phyloP scores from a whole-genome alignment of 92 coral and sea anemone species.

The Palythoa caribaeorum region DNA sequence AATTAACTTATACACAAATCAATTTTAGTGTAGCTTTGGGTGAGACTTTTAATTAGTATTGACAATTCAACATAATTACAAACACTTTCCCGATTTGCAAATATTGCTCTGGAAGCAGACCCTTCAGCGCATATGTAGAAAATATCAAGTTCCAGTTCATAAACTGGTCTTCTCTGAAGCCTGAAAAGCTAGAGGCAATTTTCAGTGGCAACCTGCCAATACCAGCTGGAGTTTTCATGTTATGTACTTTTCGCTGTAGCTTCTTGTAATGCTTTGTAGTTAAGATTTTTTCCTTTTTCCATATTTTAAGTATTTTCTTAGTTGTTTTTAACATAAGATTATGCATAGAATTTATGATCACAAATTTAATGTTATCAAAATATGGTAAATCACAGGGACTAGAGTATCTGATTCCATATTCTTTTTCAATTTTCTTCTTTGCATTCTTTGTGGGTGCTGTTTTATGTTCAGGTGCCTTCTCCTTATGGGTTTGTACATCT shows the following conservation, averaged over 20 bases:
- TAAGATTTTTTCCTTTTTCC: slow-evolving; percentile 61
- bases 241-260: slow-evolving; percentile 60
- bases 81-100: slow-evolving; percentile 66
- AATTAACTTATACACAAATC: too few relatives aligned
- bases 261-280: slow-evolving; percentile 43
- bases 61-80: background rate
- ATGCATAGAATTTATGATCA: slow-evolving; percentile 81
- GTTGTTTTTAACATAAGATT: slow-evolving; percentile 74
- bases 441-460: background rate
- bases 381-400: slow-evolving; percentile 65
- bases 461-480: background rate
- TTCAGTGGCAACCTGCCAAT: slow-evolving; percentile 71
- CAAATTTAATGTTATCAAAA: slow-evolving; percentile 69
- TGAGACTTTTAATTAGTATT: too few relatives aligned
- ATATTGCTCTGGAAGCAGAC: slow-evolving; percentile 61
- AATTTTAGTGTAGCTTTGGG: too few relatives aligned
- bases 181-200: slow-evolving; percentile 68
- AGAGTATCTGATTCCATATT: slow-evolving; percentile 57
- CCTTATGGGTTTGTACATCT: slow-evolving; percentile 19
- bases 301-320: slow-evolving; percentile 68
- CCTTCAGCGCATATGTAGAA: slow-evolving; percentile 67
- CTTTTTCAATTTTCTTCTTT: background rate
- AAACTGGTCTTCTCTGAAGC: slow-evolving; percentile 78
- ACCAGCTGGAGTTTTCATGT: slow-evolving; percentile 66
- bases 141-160: slow-evolving; percentile 38